Percentiles rank a stretch among this genome's conserved stretches.
Evolutionary conservation across 2,113 vertebrate species (phyloP).

Genomic region (Lota lota): DNA sequence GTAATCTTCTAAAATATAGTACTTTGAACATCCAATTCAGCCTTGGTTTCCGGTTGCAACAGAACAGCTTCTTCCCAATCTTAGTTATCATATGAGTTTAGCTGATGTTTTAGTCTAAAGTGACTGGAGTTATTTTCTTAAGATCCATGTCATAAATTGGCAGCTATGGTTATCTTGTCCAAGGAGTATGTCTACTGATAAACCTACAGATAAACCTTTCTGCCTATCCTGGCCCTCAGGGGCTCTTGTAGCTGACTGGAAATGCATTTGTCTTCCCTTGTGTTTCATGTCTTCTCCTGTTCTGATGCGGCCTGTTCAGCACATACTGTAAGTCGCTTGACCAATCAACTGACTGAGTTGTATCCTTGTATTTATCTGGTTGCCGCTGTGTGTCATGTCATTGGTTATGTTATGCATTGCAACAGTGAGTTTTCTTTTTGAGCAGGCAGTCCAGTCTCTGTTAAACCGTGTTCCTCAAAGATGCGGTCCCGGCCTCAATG

Average conservation of each 20-base stretch:
- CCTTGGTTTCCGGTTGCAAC: too few relatives aligned
- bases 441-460: conserved; percentile 6
- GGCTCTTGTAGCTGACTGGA: neutral
- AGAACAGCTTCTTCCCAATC: too few relatives aligned
- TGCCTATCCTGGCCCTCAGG: too few relatives aligned
- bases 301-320: conserved; percentile 18
- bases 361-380: neutral
- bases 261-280: conserved; percentile 15
- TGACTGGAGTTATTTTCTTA: too few relatives aligned
- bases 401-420: neutral
- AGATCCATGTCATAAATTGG: too few relatives aligned
- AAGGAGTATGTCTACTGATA: too few relatives aligned
- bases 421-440: neutral
- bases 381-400: neutral
- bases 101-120: too few relatives aligned
- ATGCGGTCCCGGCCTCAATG: neutral
- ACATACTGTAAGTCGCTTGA: conserved; percentile 26
- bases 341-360: neutral
- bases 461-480: neutral
- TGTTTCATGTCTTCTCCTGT: conserved; percentile 23
- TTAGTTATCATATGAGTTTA: too few relatives aligned
- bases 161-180: too few relatives aligned
- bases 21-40: too few relatives aligned
- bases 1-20: too few relatives aligned
- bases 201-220: too few relatives aligned